Base-by-base conservation (phyloP, 1,140 invertebrate genomes). In the Drosophila hydei region DNA sequence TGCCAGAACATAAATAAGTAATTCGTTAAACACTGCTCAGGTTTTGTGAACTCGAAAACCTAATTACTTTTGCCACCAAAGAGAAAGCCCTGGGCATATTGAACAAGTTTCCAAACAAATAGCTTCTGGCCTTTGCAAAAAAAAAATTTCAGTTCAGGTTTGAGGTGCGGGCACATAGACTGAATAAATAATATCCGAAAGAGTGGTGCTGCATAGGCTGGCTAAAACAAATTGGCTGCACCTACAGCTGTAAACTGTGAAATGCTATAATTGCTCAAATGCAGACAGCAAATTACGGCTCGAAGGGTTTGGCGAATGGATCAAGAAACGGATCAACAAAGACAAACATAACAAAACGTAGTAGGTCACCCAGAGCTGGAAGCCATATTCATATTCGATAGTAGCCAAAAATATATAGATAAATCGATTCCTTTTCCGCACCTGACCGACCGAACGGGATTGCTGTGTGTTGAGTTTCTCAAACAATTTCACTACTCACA, bases 291-390 rank as follows among this genome's bases (percentile, higher is more conserved):
- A 69, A 62, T 70, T 55, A 56, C 60, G 43, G 40, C 62, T 40
- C 18, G 42, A 48, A 72, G 55, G 60, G 75, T 33, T 52, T 23
- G 14, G 11, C 43, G 23, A 67, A 18, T 40, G 42, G 30, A 51
- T 68, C 55, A 67, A 72, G 30, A 33, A 61, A 16, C 16, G 42
- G 55, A 75, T 36, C 27, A 56, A 38, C 23, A 43, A 33, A 33
- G 51, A 18, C 51, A 14, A 42, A 21, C 11, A 16, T 8, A 51
- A 27, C 42, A n/a, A 62, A 65, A 4, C 69, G n/a, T 27, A 51
- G 54, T 64, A 40, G 77, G 72, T 79, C 56, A 80, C 77, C 77
- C 68, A 80, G 12, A 75, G 77, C 77, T 61, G 8, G 30, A 19
- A 71, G 77, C 72, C 11, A 18, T 36, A 6, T 6, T 4, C 3